Base-by-base conservation (phyloP, 2,888 invertebrate genomes). In the Drosophila barbarae region DNA sequence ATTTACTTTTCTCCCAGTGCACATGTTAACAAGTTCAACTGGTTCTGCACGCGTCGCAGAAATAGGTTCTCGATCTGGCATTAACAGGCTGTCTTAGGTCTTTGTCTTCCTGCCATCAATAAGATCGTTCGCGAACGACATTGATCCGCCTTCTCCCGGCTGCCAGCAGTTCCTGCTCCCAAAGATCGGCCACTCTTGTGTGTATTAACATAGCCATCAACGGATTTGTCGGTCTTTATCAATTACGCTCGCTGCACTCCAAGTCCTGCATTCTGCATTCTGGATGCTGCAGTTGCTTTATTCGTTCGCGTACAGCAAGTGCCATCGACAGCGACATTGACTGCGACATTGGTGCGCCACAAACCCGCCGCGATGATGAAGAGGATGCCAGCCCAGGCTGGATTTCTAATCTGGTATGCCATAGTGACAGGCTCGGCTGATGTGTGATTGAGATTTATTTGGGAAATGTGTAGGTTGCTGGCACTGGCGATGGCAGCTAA, bases 151-250 rank as follows among this genome's bases (percentile, higher is more conserved):
- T 66, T 39, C 52, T 52, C 8, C 15, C 46, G 23, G 23, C 26
- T 35, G 32, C 18, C 46, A 35, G 15, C 15, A n/a, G 10, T 26
- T 38, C 49, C 36, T 12, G 13, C 6, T 15, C 23, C 26, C 42
- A 30, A 51, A 58, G 50, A 59, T 56, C 35, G 15, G 47, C 26
- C 84, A 74, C 73, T 64, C 74, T 65, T 50, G 51, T 49, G 46
- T 57, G 76, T 70, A 79, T 79, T 79, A 85, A 77, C 84, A 79
- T 83, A 54, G 77, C 79, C 84, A 85, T 80, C 79, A 84, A 71
- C 78, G 81, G 85, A 85, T 80, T 85, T 80, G 86, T 85, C 86
- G 84, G 84, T 85, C 73, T 85, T 84, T 81, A 85, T 81, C 80
- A 85, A 85, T 81, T 81, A 78, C 84, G 86, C 86, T 81, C 26